These are phyloP conservation scores for Alviniconcha strummeri DNA, from an alignment of 2,888 invertebrate species.

Conservation along the genomic window DNA sequence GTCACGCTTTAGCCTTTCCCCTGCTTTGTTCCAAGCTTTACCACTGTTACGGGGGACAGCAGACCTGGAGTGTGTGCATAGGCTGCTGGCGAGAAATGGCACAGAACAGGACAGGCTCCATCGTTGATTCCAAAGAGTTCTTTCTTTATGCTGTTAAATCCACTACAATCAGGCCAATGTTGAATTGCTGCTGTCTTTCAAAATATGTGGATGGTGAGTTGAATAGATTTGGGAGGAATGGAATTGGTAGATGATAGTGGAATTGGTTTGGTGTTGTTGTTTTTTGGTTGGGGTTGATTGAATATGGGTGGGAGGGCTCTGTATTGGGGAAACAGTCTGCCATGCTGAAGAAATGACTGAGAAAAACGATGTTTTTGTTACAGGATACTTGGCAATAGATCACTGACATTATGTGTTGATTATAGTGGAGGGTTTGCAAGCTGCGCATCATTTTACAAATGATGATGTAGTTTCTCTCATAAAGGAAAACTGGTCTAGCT, in stretches of 20 bases:
- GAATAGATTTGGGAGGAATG: no score
- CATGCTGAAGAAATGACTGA: neutral
- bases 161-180: neutral
- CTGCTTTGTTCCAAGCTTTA: neutral
- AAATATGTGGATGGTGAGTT: no score
- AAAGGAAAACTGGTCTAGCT: neutral
- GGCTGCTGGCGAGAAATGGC: no score
- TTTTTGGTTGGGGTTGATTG: neutral
- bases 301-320: no score
- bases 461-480: neutral
- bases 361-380: neutral
- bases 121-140: no score
- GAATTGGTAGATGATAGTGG: no score
- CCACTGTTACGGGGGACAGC: no score
- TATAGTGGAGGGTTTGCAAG: neutral
- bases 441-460: neutral
- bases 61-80: no score
- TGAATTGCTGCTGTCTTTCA: slow-evolving; percentile 22
- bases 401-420: neutral
- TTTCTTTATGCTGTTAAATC: no score
- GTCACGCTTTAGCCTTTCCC: neutral
- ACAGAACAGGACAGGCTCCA: no score
- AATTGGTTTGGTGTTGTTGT: neutral
- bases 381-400: neutral
- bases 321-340: neutral